phyloP scores from a whole-genome alignment of 30 jellyfish, hydroid and myxozoan species.

The Cassiopea xamachana region DNA sequence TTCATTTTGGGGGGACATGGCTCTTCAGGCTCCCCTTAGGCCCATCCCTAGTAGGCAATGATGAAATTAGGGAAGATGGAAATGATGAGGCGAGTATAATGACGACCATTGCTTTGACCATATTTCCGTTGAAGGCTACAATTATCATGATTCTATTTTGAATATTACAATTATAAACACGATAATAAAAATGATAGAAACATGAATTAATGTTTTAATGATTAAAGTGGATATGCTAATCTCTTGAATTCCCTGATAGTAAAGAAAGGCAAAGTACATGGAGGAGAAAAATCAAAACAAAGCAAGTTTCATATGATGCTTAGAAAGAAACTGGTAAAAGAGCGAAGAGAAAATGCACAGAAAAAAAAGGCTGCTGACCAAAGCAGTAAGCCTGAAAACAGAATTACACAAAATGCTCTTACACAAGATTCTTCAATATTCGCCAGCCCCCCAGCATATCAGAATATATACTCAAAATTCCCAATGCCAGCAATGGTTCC shows the following conservation, averaged over 20 bases:
- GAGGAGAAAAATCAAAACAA: slow-evolving; percentile 34
- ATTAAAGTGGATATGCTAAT: background rate
- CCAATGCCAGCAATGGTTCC: slow-evolving; percentile 84
- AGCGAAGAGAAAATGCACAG: slow-evolving; percentile 57
- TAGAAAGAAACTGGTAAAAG: slow-evolving; percentile 55
- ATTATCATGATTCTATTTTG: background rate
- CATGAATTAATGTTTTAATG: background rate
- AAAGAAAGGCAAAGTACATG: slow-evolving; percentile 28
- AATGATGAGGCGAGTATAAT: background rate
- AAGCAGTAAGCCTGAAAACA: slow-evolving; percentile 58
- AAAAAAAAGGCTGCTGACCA: slow-evolving; percentile 48
- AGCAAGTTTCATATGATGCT: slow-evolving; percentile 71
- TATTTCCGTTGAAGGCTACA: background rate
- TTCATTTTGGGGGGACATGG: no score
- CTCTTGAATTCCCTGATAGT: background rate
- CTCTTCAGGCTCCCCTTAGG: no score
- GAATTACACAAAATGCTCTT: slow-evolving; percentile 52
- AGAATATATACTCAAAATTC: slow-evolving; percentile 65
- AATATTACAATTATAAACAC: no score
- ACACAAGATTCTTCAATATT: slow-evolving; percentile 66
- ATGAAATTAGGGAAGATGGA: background rate
- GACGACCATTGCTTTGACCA: background rate
- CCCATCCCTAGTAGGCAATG: no score
- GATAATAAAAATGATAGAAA: background rate
- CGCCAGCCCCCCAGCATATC: slow-evolving; percentile 79